Evolutionary conservation across 2,797 vertebrate species (phyloP), one percentile per base, ranked within the genome.

Genomic region (Microchirus variegatus): DNA sequence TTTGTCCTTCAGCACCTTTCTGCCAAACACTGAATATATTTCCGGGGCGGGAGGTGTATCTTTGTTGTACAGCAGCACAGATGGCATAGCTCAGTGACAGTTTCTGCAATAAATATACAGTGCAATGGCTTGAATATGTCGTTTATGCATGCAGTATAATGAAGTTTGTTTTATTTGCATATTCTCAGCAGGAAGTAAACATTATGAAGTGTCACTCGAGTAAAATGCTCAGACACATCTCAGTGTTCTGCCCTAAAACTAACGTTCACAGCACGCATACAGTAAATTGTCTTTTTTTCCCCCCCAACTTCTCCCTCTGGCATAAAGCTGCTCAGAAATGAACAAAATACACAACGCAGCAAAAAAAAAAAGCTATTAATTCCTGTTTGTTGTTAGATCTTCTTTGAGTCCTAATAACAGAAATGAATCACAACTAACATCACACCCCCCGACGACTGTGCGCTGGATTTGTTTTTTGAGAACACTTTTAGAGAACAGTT

Each of bases 341-440:
- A 26, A 55, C 4, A 42, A 26, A 26, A 46, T 38, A 40, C 8
- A 57, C 31, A 31, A 31, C 8, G 46, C 31, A 17, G 16, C 50
- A 3, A 36, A 26, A 36, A 54, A 15, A 51, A 19, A 61, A 71
- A 10, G 18, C 43, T 19, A 59, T 70, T 70, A 47, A 79, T 71
- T 70, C 48, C 69, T 63, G 22, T 69, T 61, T 68, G 42, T 52
- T 63, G 16, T 55, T 44, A 36, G 35, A 36, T 49, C 7, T 31
- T 4, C 31, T 31, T 31, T 31, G 31, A 31, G 5, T 31, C 3
- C 31, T 31, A 5, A 31, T 31, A 31, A 31, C 31, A 31, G 31
- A 31, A 31, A 31, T 66, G 0, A 64, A 83, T 82, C 19, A 78
- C 64, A 73, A 82, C 74, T 68, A 62, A 76, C 66, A 44, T 68